Evolutionary conservation across 2,113 vertebrate species (phyloP).

Genomic region (Forbesichthys papilliferus): DNA sequence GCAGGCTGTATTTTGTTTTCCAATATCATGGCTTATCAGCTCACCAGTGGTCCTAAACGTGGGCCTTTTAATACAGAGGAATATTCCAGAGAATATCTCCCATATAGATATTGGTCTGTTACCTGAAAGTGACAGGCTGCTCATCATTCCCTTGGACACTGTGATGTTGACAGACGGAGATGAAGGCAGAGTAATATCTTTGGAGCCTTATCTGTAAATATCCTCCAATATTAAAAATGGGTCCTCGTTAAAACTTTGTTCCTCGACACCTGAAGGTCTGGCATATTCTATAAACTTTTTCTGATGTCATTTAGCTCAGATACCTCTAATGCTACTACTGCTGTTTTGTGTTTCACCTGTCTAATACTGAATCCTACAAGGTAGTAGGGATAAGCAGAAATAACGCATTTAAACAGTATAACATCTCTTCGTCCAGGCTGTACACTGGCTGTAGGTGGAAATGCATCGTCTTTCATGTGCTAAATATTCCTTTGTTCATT

Average conservation of each 20-base stretch:
- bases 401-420: too few species aligned
- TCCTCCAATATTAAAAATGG: conserved; percentile 24
- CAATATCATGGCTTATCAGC: too few species aligned
- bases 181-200: conserved; percentile 1
- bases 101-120: conserved; percentile 9
- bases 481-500: conserved; percentile 19
- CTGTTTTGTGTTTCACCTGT: too few species aligned
- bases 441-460: too few species aligned
- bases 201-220: neutral
- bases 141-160: conserved; percentile 24
- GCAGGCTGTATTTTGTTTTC: too few species aligned
- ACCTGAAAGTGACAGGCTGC: conserved; percentile 14
- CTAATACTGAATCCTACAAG: too few species aligned
- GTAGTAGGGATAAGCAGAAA: too few species aligned
- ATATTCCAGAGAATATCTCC: neutral
- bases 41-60: too few species aligned
- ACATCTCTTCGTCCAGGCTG: too few species aligned
- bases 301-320: too few species aligned
- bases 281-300: neutral
- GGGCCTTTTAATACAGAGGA: too few species aligned
- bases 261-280: neutral
- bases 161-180: conserved; percentile 17
- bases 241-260: conserved; percentile 46
- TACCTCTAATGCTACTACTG: too few species aligned
- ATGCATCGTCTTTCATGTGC: neutral